Base-by-base conservation (phyloP, 2,797 vertebrate genomes). In the Cichlasoma orientale region DNA sequence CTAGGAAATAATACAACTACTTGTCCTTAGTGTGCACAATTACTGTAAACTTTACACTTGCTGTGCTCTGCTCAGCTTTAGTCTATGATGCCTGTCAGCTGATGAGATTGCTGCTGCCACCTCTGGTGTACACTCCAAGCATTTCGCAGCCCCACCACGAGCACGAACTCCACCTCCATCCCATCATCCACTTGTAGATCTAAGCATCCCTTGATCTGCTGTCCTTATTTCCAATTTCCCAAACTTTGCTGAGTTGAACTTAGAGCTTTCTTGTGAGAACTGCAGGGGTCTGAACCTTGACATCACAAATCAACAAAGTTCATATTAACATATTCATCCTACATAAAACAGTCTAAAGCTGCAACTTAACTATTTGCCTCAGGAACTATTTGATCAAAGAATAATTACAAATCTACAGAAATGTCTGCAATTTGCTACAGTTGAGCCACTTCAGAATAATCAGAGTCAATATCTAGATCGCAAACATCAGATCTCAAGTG, bases 181-280 rank as follows among this genome's bases (percentile, higher is more conserved):
- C 12, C 36, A 70, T 41, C 70, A 80, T 61, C 21, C 38, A 68
- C 56, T 59, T 44, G 18, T 21, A 58, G 19, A 44, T 61, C 29
- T 27, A 19, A 57, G 57, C 19, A 68, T 14, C 47, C 27, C 27
- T 44, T 41, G 29, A 44, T 23, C 23, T 41, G 59, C 56, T 27
- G 18, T 63, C 57, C 27, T 23, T 7, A 7, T 66, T 13, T 9
- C 13, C n/a, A 8, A 33, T 44, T 38, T 53, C 6, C 13, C 41
- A 66, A 47, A 66, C 61, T 66, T 66, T 58, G n/a, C 68, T 58
- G 12, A 21, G 23, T 63, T 74, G 47, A 73, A 54, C 9, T 72
- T 27, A 53, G 13, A 14, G 21, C 19, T 74, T 69, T 56, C 44
- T 50, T 29, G 18, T 58, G 47, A 57, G 25, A 19, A 19, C 11